Evolutionary conservation across 2,113 vertebrate species (phyloP).

Genomic region (Seriola aureovittata): DNA sequence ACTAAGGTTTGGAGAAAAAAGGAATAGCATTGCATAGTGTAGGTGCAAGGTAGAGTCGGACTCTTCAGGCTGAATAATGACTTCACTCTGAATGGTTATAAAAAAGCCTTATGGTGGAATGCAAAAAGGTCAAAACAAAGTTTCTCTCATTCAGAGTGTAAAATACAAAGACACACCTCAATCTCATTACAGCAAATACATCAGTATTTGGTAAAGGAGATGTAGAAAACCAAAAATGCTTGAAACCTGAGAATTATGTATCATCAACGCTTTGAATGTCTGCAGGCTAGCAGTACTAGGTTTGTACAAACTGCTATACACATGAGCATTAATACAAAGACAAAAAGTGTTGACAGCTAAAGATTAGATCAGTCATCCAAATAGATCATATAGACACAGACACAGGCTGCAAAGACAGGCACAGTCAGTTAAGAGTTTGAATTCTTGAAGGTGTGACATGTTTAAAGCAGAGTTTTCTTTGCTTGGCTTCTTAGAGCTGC

Average conservation of each 20-base stretch:
- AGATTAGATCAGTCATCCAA: conserved; percentile 21
- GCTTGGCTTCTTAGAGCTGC: conserved; percentile 39
- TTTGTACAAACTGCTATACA: not conserved
- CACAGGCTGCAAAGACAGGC: conserved; percentile 10
- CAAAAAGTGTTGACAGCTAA: conserved; percentile 15
- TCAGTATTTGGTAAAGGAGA: not conserved
- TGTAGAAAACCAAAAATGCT: not conserved
- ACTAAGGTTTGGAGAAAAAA: conserved; percentile 26
- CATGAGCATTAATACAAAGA: not conserved
- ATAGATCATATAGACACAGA: conserved; percentile 17
- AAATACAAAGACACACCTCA: conserved; percentile 5
- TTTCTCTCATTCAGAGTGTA: conserved; percentile 3
- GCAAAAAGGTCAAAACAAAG: conserved; percentile 51
- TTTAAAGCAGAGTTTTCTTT: conserved; percentile 51
- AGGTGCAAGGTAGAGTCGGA: conserved; percentile 42
- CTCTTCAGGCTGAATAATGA: conserved; percentile 54
- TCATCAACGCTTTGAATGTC: conserved; percentile 1
- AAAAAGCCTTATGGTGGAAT: conserved; percentile 33
- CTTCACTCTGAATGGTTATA: conserved; percentile 46
- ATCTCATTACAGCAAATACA: conserved; percentile 1
- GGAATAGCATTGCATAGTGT: conserved; percentile 17
- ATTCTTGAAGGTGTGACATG: conserved; percentile 42
- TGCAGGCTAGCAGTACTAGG: not conserved
- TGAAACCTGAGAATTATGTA: not conserved
- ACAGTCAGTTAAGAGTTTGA: conserved; percentile 52